A percentile compares a stretch with the other conserved stretches of the same genome.
Evolutionary conservation across 1,140 invertebrate species (phyloP).

Genomic region (Trichogramma pretiosum): DNA sequence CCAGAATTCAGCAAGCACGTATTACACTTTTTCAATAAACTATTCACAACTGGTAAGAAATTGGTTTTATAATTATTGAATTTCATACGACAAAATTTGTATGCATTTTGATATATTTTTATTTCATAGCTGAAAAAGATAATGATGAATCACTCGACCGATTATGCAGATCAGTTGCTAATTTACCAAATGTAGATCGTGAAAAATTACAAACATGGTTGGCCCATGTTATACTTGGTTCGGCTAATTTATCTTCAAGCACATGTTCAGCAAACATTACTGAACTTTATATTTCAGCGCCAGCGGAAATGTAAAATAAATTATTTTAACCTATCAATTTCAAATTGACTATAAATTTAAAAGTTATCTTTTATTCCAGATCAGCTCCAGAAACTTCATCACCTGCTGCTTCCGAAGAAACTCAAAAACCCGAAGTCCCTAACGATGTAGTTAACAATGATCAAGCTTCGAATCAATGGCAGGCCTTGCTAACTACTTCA

Average conservation of each 20-base stretch:
- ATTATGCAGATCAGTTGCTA: conserved; percentile 59
- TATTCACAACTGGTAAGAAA: conserved; percentile 61
- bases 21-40: conserved; percentile 69
- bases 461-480: conserved; percentile 29
- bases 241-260: conserved; percentile 38
- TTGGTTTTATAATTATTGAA: not conserved
- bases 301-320: conserved; percentile 3
- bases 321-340: conserved; percentile 1
- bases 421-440: conserved; percentile 5
- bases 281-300: conserved; percentile 30
- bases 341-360: not conserved
- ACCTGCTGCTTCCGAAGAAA: conserved; percentile 1
- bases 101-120: conserved; percentile 4
- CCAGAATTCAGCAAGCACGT: conserved; percentile 68
- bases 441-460: conserved; percentile 28
- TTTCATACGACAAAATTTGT: not conserved
- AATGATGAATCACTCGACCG: conserved; percentile 57
- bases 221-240: conserved; percentile 56
- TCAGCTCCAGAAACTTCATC: conserved; percentile 10
- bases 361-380: conserved; percentile 1
- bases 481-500: conserved; percentile 24
- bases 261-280: conserved; percentile 40
- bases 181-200: conserved; percentile 57
- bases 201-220: conserved; percentile 62
- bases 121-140: conserved; percentile 44